A percentile compares a stretch with the other conserved stretches of the same genome.
Evolutionary conservation across 2,797 vertebrate genomes (phyloP).

Genomic region (Rhynchotus rufescens): DNA sequence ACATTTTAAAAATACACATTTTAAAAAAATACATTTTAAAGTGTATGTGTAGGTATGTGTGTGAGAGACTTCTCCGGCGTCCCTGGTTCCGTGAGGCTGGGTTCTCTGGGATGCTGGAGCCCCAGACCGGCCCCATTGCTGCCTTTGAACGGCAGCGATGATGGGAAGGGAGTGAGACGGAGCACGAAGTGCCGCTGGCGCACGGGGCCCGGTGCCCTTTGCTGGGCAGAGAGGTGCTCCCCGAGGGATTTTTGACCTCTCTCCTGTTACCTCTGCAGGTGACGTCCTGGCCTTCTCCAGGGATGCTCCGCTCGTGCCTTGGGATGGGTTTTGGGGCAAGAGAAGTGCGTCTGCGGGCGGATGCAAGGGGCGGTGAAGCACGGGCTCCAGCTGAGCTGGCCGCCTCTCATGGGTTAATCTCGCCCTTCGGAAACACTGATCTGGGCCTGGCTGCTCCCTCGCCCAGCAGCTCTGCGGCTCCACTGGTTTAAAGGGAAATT

Average conservation of each 20-base stretch:
- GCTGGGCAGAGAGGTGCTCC: background rate
- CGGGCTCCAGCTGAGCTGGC: constrained; percentile 17
- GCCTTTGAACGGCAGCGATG: background rate
- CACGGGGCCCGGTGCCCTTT: background rate
- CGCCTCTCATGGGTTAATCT: constrained; percentile 13
- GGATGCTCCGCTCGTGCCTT: background rate
- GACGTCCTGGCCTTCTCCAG: background rate
- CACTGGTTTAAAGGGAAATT: constrained; percentile 38
- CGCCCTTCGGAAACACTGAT: constrained; percentile 17
- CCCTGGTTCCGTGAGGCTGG: background rate
- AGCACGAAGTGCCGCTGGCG: rapidly evolving
- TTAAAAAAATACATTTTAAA: background rate
- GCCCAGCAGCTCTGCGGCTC: background rate
- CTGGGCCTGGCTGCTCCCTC: constrained; percentile 28
- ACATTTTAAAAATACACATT: background rate
- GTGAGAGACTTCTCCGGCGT: background rate
- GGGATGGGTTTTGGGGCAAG: background rate
- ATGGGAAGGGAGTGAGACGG: rapidly evolving
- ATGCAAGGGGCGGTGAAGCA: background rate
- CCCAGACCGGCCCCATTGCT: rapidly evolving
- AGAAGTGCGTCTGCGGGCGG: background rate
- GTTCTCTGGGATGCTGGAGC: background rate
- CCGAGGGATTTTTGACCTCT: background rate
- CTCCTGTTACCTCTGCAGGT: rapidly evolving
- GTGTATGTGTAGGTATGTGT: rapidly evolving